Conservation (phyloP, 1,140 invertebrate genomes). For the Ceratosolen fusciceps region DNA sequence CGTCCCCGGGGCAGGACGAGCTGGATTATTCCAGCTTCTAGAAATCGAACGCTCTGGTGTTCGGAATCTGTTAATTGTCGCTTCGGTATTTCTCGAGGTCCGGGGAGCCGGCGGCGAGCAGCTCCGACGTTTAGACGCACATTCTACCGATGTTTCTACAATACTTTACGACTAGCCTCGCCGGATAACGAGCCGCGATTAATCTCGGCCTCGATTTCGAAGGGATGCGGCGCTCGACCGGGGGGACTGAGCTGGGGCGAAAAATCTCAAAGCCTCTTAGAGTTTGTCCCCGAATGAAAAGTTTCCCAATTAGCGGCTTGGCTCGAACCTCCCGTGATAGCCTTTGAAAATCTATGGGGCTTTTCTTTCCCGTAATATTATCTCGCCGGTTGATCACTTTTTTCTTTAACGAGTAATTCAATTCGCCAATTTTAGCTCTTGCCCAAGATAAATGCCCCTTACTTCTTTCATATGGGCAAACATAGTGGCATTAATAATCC, state of each 20-base stretch:
- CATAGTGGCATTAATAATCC: too few species aligned
- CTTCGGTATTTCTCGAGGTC: constrained; percentile 33
- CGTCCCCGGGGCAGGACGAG: not conserved
- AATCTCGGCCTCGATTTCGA: not conserved
- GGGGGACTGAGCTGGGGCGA: not conserved
- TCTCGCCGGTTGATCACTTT: too few species aligned
- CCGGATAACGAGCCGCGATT: constrained; percentile 12
- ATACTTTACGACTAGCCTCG: constrained; percentile 25
- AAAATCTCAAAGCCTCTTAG: too few species aligned
- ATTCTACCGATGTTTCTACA: constrained; percentile 24
- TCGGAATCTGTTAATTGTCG: constrained; percentile 51
- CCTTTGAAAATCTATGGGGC: too few species aligned
- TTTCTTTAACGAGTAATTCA: too few species aligned
- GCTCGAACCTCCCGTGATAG: not conserved
- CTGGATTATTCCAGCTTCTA: constrained; percentile 37
- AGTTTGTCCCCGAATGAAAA: not conserved
- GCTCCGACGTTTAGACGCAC: constrained; percentile 9
- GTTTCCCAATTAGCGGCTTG: not conserved
- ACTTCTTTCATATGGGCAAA: too few species aligned
- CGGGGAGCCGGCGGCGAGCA: not conserved
- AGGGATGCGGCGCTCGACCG: not conserved
- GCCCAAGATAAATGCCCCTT: too few species aligned
- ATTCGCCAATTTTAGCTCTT: too few species aligned
- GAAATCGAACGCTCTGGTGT: constrained; percentile 39
- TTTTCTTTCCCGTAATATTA: too few species aligned